phyloP scores from a whole-genome alignment of 2,797 vertebrate genomes.

The Chaunax sp. region DNA sequence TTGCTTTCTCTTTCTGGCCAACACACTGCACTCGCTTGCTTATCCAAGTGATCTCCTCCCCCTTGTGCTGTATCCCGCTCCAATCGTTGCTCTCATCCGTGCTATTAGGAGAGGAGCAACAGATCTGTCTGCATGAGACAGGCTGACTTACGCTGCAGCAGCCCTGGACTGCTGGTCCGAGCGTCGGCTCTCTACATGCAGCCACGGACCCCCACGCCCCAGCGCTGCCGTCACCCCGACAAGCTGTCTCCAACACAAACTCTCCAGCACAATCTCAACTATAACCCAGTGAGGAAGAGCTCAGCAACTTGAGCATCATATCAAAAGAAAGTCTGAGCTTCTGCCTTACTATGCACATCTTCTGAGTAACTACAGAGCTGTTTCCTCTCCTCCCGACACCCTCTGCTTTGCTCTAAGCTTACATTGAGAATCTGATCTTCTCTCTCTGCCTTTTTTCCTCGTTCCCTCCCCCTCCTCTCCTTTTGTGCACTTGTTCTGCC shows the following conservation, averaged over 20 bases:
- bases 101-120: slow-evolving; percentile 55
- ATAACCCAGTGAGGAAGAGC: slow-evolving; percentile 79
- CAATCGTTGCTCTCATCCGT: slow-evolving; percentile 55
- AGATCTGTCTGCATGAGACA: slow-evolving; percentile 88
- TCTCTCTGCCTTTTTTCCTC: slow-evolving; percentile 32
- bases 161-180: slow-evolving; percentile 44
- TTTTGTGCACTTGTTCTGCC: slow-evolving; percentile 38
- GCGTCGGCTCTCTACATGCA: slow-evolving; percentile 60
- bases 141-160: slow-evolving; percentile 71
- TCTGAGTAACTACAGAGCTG: slow-evolving; percentile 54
- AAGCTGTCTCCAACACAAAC: slow-evolving; percentile 29
- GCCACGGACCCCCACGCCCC: not conserved
- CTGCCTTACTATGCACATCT: slow-evolving; percentile 74
- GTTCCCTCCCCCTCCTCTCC: slow-evolving; percentile 50
- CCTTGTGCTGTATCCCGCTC: slow-evolving; percentile 48
- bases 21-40: slow-evolving; percentile 65
- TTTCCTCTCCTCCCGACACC: slow-evolving; percentile 56
- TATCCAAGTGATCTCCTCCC: slow-evolving; percentile 76
- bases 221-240: no score
- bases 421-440: slow-evolving; percentile 62
- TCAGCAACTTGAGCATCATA: slow-evolving; percentile 80
- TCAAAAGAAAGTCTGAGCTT: slow-evolving; percentile 81
- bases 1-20: slow-evolving; percentile 62
- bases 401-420: slow-evolving; percentile 63
- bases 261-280: slow-evolving; percentile 84